Base-by-base conservation (phyloP, 2,113 vertebrate species). In the Hiodon alosoides region DNA sequence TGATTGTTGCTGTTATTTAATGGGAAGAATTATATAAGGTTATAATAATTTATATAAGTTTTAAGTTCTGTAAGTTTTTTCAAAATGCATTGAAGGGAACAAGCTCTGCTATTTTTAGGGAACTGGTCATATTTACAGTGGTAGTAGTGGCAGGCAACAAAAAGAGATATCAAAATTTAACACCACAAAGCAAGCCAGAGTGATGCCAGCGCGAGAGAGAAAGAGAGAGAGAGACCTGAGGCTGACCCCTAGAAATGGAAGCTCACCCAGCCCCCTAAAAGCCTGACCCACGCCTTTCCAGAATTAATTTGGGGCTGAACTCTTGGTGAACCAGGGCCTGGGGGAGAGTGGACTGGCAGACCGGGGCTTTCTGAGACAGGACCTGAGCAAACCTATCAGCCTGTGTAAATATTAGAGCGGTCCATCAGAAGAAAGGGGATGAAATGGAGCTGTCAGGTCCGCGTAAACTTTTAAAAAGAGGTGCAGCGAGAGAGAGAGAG, bases 361-460 rank as follows among this genome's bases (percentile, higher is more conserved):
- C 31, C 31, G 31, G 31, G 31, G 31, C 31, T 31, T 31, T 31
- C 31, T 31, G 31, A 31, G 86, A 85, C 84, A 78, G 85, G 87
- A 83, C 86, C 86, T 87, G 87, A 89, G 90, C 87, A 88, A 92
- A 31, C 31, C 31, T 31, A 31, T 93, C 91, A 91, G 85, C 83
- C 89, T 94, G 90, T 89, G 90, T 93, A 94, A 95, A 94, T 94
- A 94, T 86, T 93, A 91, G 92, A 91, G 85, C 61, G 88, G 88
- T 83, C 88, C 89, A 82, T 75, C 87, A 88, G 86, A 90, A 87
- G 86, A 85, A 84, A 80, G 85, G 83, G 86, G 80, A 83, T 90
- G 90, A 92, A 91, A 92, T 83, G 84, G 79, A 89, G 86, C 93
- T 93, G 92, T 92, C 93, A 90, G 83, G 78, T 68, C 84, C 84